Percentiles rank a stretch among this genome's conserved stretches.
Evolutionary conservation across 2,797 vertebrate genomes (phyloP).

Genomic region (Anguilla marmorata): DNA sequence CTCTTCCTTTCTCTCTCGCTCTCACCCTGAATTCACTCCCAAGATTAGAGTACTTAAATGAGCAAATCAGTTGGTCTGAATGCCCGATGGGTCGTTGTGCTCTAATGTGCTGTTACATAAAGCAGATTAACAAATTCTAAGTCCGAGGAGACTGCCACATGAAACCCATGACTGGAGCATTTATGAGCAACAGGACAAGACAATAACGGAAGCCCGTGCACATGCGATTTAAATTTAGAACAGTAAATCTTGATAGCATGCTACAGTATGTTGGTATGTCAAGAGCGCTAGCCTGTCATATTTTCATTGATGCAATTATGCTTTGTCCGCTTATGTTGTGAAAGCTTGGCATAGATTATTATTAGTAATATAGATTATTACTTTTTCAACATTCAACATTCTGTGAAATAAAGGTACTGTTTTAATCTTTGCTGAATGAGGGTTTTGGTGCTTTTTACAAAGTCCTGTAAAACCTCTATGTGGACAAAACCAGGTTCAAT

Average conservation of each 20-base stretch:
- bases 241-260: not conserved
- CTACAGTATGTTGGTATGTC: not conserved
- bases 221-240: not conserved
- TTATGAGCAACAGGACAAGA: not conserved
- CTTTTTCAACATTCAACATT: not conserved
- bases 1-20: not conserved
- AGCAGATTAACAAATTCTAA: constrained; percentile 20
- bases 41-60: constrained; percentile 64
- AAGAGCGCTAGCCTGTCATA: not conserved
- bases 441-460: not conserved
- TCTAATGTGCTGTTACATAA: constrained; percentile 1
- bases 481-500: not conserved
- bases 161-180: not conserved
- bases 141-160: not conserved
- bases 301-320: not conserved
- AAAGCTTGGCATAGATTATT: not conserved
- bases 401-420: not conserved
- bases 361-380: not conserved
- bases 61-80: constrained; percentile 33
- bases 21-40: constrained; percentile 41
- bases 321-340: not conserved
- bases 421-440: not conserved
- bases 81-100: not conserved
- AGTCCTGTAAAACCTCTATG: not conserved
- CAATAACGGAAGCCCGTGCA: not conserved